These are phyloP conservation scores for Formicarius rufipectus DNA, from an alignment of 2,113 vertebrate species.

Conservation along the genomic window DNA sequence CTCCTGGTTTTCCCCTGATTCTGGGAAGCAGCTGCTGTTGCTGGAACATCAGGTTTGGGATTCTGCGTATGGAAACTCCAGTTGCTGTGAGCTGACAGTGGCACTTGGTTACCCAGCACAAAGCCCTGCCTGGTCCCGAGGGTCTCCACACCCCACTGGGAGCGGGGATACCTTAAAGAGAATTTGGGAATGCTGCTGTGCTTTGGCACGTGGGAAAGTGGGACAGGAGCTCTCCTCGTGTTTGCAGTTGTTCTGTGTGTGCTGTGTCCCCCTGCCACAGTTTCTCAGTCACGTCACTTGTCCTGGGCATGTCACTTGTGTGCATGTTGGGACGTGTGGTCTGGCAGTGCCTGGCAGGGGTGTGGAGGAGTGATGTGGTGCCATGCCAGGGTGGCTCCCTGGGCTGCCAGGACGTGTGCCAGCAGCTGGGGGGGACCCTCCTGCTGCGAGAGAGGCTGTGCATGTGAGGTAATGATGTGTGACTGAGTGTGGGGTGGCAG, in stretches of 20 bases:
- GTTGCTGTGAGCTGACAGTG: background rate
- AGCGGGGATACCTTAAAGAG: background rate
- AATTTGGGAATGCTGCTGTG: background rate
- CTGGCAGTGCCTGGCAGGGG: background rate
- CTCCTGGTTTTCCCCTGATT: background rate
- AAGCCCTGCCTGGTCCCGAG: background rate
- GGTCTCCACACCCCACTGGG: background rate
- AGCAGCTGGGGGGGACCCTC: background rate
- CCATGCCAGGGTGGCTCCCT: background rate
- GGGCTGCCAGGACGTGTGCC: background rate
- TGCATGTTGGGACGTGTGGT: rapidly evolving
- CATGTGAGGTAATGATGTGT: background rate
- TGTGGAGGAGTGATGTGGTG: background rate
- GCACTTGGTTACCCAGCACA: background rate
- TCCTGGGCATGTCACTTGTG: background rate
- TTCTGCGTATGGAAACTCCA: background rate
- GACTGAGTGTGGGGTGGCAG: rapidly evolving
- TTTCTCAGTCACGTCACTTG: background rate
- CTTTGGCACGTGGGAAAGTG: rapidly evolving
- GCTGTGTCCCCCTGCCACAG: rapidly evolving
- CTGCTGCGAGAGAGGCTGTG: background rate
- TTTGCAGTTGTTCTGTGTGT: too few relatives aligned
- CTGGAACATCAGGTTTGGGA: background rate
- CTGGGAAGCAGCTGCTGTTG: background rate
- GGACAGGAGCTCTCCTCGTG: background rate